These are phyloP conservation scores for Pitta sordida DNA, from an alignment of 2,113 vertebrate genomes.

Conservation along the genomic window DNA sequence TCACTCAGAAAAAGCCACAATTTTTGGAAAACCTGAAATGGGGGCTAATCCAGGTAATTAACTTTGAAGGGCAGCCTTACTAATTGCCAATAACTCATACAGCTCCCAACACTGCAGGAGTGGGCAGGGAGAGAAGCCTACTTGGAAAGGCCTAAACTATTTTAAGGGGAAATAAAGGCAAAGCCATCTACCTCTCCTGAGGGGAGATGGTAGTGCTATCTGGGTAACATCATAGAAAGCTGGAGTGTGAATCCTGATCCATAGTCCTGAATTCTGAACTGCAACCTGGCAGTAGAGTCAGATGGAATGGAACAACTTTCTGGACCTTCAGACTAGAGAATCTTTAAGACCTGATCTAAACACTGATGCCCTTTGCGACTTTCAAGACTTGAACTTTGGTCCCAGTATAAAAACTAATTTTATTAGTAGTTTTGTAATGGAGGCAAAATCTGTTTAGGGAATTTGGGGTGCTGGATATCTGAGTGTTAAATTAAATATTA, in stretches of 20 bases:
- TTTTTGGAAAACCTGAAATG: rapidly evolving
- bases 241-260: background rate
- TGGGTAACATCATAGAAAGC: background rate
- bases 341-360: background rate
- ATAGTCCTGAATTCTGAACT: background rate
- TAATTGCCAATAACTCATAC: background rate
- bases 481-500: background rate
- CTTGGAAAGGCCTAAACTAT: background rate
- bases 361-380: background rate
- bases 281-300: background rate
- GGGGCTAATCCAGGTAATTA: background rate
- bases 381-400: background rate
- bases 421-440: background rate
- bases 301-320: background rate
- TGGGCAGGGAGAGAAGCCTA: background rate
- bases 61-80: background rate
- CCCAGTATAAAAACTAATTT: rapidly evolving
- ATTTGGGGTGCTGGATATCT: background rate
- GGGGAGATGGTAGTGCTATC: background rate
- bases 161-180: background rate
- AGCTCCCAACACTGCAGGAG: background rate
- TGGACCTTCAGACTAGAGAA: background rate
- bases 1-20: background rate
- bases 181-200: background rate
- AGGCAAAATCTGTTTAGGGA: background rate